Conservation (phyloP, 1,140 invertebrate genomes). For the Platyura marginata region DNA sequence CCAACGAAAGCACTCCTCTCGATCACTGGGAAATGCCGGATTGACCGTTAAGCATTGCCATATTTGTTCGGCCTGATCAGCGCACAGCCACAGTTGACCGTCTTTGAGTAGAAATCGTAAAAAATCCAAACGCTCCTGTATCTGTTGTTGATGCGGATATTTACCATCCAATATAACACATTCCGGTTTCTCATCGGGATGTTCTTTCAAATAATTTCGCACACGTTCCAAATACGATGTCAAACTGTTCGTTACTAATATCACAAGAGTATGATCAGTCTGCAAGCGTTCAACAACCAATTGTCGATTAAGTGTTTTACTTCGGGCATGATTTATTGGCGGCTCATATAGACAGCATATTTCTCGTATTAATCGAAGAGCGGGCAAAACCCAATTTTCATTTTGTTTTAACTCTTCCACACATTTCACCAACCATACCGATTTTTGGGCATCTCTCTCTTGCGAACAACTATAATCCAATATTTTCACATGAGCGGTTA, state of each 20-base stretch:
- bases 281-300: constrained; percentile 82
- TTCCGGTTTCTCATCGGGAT: constrained; percentile 60
- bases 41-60: constrained; percentile 92
- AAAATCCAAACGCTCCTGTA: constrained; percentile 88
- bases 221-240: constrained; percentile 82
- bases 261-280: constrained; percentile 79
- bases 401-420: constrained; percentile 86
- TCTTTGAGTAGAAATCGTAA: constrained; percentile 82
- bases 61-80: constrained; percentile 91
- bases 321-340: constrained; percentile 45
- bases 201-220: constrained; percentile 45
- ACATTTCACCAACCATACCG: constrained; percentile 87
- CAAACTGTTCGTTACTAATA: constrained; percentile 84
- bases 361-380: constrained; percentile 88
- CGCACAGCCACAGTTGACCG: constrained; percentile 88
- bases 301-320: constrained; percentile 44
- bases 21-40: constrained; percentile 76
- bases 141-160: constrained; percentile 83
- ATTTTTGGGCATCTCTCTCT: constrained; percentile 91
- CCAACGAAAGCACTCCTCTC: constrained; percentile 96
- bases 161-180: constrained; percentile 71
- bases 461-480: constrained; percentile 94
- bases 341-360: constrained; percentile 88
- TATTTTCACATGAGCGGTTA: constrained; percentile 92
- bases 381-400: constrained; percentile 73